These are phyloP conservation scores for Ginglymostoma cirratum DNA, from an alignment of 2,113 vertebrate genomes.

Conservation along the genomic window DNA sequence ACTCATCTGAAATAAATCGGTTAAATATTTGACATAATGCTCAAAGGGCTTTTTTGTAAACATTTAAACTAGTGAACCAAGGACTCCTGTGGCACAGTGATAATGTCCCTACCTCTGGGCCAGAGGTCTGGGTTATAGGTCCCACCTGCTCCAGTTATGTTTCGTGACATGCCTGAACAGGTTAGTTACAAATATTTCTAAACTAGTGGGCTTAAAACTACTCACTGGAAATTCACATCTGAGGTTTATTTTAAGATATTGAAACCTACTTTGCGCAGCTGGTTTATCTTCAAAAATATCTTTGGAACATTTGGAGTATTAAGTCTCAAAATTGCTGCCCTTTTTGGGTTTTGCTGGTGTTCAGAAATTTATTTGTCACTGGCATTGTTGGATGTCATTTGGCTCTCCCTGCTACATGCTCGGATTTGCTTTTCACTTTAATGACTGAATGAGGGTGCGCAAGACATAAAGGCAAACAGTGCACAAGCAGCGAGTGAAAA, in stretches of 20 bases:
- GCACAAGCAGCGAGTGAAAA: background rate
- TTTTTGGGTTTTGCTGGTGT: background rate
- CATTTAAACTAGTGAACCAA: background rate
- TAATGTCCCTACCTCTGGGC: too few species aligned
- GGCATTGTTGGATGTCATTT: background rate
- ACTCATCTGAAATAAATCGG: background rate
- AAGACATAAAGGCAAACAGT: constrained; percentile 2
- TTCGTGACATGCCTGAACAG: too few species aligned
- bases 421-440: background rate
- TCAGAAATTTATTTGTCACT: background rate
- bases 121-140: too few species aligned
- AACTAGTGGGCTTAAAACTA: background rate
- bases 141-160: too few species aligned
- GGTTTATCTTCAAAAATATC: background rate
- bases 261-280: background rate
- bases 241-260: background rate
- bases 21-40: background rate
- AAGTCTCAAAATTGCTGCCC: background rate
- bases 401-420: background rate
- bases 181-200: too few species aligned
- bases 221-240: background rate
- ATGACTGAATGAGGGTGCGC: background rate
- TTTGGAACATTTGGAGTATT: background rate
- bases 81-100: too few species aligned
- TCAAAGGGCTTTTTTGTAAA: background rate